These are phyloP conservation scores for Temnothorax curvispinosus DNA, from an alignment of 1,140 invertebrate species.

Conservation along the genomic window DNA sequence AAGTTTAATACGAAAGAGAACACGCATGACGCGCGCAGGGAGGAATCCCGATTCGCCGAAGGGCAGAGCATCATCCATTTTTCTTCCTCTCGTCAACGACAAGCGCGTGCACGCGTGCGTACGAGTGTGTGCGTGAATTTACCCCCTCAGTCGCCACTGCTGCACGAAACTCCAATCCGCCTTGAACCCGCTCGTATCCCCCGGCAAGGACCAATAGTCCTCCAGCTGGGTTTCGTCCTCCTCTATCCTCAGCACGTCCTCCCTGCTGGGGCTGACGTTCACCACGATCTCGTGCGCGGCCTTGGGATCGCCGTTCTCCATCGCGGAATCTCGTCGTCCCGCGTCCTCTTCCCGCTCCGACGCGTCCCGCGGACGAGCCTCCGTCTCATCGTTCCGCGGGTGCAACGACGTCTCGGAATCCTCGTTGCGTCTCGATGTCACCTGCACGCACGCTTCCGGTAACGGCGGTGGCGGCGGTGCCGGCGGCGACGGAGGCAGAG, in stretches of 20 bases:
- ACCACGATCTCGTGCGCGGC: constrained; percentile 84
- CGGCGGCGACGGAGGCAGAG: constrained; percentile 11
- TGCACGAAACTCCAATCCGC: constrained; percentile 91
- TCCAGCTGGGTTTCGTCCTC: constrained; percentile 85
- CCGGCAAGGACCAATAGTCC: constrained; percentile 83
- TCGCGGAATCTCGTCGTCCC: constrained; percentile 6
- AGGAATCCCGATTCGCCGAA: constrained; percentile 2
- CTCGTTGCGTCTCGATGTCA: background rate
- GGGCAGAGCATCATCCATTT: constrained; percentile 32
- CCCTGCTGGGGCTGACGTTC: constrained; percentile 84
- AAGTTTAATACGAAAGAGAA: background rate
- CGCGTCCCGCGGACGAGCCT: background rate
- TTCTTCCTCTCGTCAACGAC: constrained; percentile 30
- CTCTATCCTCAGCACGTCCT: constrained; percentile 83
- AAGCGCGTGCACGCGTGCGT: constrained; percentile 27
- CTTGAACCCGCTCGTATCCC: constrained; percentile 82
- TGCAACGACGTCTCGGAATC: background rate
- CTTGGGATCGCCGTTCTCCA: constrained; percentile 69
- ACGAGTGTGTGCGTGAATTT: constrained; percentile 72
- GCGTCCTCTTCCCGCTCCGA: constrained; percentile 3
- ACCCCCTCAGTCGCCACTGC: constrained; percentile 89
- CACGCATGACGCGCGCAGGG: background rate
- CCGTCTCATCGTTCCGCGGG: background rate
- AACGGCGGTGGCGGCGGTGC: constrained; percentile 32
- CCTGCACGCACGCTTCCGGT: constrained; percentile 26